Percentiles rank a stretch among this genome's conserved stretches.
These are phyloP conservation scores for Amphimallon solstitiale DNA, from an alignment of 2,888 invertebrate genomes.

Conservation along the genomic window DNA sequence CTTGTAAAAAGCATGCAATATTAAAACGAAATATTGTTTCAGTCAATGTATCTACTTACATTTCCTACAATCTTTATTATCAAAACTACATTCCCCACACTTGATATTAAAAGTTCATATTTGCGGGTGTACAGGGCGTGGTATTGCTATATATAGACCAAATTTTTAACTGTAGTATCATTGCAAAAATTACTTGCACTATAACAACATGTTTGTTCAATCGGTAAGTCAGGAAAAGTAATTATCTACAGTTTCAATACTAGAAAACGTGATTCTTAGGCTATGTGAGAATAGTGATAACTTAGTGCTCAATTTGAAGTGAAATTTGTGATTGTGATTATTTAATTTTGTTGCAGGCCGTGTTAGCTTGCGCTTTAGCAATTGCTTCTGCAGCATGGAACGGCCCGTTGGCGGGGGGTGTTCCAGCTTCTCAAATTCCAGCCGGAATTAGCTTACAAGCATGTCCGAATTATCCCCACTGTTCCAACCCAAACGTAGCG, in stretches of 20 bases:
- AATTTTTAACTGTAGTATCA: constrained; percentile 54
- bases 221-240: constrained; percentile 55
- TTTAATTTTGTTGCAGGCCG: constrained; percentile 52
- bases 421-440: constrained; percentile 58
- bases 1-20: constrained; percentile 24
- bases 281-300: constrained; percentile 10
- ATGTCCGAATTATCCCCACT: constrained; percentile 62
- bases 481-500: constrained; percentile 60
- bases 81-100: constrained; percentile 19
- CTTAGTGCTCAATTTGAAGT: background rate
- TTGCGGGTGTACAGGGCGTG: constrained; percentile 57
- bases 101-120: constrained; percentile 41
- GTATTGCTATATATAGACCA: constrained; percentile 56
- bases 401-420: constrained; percentile 61
- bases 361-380: constrained; percentile 58
- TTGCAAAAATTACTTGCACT: constrained; percentile 54
- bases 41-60: background rate
- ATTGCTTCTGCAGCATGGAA: constrained; percentile 57
- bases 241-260: background rate
- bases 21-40: constrained; percentile 24
- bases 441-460: constrained; percentile 62
- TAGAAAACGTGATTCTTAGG: background rate
- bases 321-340: constrained; percentile 3
- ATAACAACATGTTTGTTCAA: constrained; percentile 61
- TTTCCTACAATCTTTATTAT: constrained; percentile 2